A percentile compares a stretch with the other conserved stretches of the same genome.
phyloP scores from a whole-genome alignment of 2,888 invertebrate species.

The Colostygia pectinataria region DNA sequence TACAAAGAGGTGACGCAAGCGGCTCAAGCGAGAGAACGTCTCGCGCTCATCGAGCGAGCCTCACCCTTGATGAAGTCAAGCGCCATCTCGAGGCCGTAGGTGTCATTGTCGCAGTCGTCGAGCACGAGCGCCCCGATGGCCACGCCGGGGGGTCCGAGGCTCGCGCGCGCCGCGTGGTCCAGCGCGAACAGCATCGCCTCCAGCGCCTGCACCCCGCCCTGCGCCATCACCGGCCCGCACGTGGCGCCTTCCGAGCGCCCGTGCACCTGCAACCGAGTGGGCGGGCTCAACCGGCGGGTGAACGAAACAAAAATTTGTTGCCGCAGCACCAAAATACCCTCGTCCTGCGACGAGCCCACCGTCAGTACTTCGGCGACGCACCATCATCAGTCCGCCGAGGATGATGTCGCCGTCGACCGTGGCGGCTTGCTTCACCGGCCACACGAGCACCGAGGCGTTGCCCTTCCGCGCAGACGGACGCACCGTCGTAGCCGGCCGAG shows the following conservation, averaged over 20 bases:
- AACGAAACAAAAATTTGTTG: too few relatives aligned
- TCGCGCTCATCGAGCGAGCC: background rate
- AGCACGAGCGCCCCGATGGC: conserved; percentile 92
- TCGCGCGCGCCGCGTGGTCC: conserved; percentile 86
- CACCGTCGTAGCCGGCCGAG: background rate
- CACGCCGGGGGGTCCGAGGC: conserved; percentile 86
- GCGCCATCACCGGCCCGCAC: conserved; percentile 95
- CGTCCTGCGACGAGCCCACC: too few relatives aligned
- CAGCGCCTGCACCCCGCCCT: conserved; percentile 92
- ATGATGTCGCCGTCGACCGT: conserved; percentile 92
- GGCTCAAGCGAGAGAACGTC: background rate
- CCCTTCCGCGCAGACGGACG: conserved; percentile 1
- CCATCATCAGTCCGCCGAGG: conserved; percentile 96
- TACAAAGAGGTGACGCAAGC: too few relatives aligned
- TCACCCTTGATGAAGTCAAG: conserved; percentile 89
- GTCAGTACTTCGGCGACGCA: conserved; percentile 24
- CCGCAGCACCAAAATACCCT: too few relatives aligned
- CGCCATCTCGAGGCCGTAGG: conserved; percentile 95
- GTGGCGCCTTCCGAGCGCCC: conserved; percentile 90
- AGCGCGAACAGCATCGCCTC: conserved; percentile 95
- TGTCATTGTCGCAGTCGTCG: conserved; percentile 96
- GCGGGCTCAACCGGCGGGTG: too few relatives aligned
- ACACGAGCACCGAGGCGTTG: conserved; percentile 54
- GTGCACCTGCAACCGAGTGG: conserved; percentile 88
- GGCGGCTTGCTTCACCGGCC: conserved; percentile 91